Evolutionary conservation across 2,888 invertebrate species (phyloP).

Genomic region (Idaea biselata): DNA sequence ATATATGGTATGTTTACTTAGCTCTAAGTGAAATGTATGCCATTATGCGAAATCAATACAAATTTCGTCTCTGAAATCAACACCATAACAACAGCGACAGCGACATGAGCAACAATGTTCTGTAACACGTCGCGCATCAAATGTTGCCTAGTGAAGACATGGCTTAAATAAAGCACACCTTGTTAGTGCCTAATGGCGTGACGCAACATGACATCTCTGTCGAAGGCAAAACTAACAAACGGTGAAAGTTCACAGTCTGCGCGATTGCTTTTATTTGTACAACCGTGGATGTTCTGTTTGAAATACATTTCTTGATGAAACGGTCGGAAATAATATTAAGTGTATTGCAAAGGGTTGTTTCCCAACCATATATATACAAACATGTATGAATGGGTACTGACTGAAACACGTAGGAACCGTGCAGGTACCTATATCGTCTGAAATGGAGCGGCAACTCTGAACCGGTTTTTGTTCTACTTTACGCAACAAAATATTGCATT

Average conservation of each 20-base stretch:
- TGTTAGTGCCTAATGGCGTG: conserved; percentile 51
- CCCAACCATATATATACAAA: conserved; percentile 10
- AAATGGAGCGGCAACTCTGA: conserved; percentile 68
- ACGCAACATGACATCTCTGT: conserved; percentile 59
- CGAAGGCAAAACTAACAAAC: conserved; percentile 60
- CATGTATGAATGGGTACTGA: no score
- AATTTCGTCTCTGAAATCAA: no score
- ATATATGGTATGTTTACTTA: no score
- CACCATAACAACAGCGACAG: no score
- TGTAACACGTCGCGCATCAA: no score
- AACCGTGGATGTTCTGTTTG: background rate
- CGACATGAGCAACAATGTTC: no score
- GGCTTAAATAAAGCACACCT: conserved; percentile 46
- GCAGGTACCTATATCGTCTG: conserved; percentile 44
- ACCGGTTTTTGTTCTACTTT: conserved; percentile 65
- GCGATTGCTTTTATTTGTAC: conserved; percentile 14
- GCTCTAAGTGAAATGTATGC: no score
- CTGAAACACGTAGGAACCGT: conserved; percentile 24
- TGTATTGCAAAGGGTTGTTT: conserved; percentile 30
- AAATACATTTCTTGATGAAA: conserved; percentile 15
- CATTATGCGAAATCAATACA: no score
- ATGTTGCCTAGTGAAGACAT: background rate
- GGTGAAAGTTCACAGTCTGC: conserved; percentile 66
- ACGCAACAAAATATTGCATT: conserved; percentile 67
- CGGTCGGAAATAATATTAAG: conserved; percentile 19